These are phyloP conservation scores for Lissocephala sabroskyi DNA, from an alignment of 2,888 invertebrate species.

Conservation along the genomic window DNA sequence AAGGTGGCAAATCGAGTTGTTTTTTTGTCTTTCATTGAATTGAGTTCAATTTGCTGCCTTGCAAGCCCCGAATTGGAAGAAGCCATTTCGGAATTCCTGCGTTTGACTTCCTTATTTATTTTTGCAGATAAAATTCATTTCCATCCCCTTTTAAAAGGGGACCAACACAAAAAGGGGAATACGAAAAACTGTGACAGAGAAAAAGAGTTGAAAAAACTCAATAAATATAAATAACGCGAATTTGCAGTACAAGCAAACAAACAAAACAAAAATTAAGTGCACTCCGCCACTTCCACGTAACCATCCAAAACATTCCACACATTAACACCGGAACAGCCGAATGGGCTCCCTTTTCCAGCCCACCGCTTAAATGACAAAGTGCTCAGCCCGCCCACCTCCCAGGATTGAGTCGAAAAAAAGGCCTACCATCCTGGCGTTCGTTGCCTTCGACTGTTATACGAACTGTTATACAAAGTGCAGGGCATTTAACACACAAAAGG, in stretches of 20 bases:
- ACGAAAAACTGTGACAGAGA: too few relatives aligned
- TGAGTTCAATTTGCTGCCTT: background rate
- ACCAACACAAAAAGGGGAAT: background rate
- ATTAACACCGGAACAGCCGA: background rate
- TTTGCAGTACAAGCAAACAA: constrained; percentile 16
- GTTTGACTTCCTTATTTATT: too few relatives aligned
- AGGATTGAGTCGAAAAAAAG: background rate
- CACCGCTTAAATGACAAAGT: too few relatives aligned
- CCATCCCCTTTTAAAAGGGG: background rate
- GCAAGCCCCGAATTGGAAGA: background rate
- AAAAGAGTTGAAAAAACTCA: constrained; percentile 18
- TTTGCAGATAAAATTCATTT: background rate
- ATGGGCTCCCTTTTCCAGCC: too few relatives aligned
- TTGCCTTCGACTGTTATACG: background rate
- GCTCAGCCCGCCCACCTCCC: background rate
- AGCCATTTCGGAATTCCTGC: background rate
- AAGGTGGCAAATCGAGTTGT: too few relatives aligned
- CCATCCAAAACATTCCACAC: background rate
- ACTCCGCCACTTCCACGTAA: constrained; percentile 1
- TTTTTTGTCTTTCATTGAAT: background rate
- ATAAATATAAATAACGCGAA: constrained; percentile 40
- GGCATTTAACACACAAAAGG: background rate
- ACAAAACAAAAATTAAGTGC: constrained; percentile 7
- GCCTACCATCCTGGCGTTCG: background rate
- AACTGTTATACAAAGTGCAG: background rate